phyloP scores from a whole-genome alignment of 2,888 invertebrate genomes.

The Tipula lateralis region DNA sequence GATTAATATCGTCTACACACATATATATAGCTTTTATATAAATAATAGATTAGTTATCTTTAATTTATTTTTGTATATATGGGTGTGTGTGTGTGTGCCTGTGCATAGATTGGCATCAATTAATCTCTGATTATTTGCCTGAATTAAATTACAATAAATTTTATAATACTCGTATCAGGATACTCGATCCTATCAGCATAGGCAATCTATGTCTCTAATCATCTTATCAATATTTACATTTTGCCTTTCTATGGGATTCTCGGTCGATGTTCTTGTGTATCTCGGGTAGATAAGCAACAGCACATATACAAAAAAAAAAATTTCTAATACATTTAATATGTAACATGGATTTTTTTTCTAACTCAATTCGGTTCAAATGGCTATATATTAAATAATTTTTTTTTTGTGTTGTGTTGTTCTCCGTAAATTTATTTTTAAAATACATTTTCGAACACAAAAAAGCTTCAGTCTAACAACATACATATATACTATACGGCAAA shows the following conservation, averaged over 20 bases:
- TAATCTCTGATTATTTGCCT: slow-evolving; percentile 11
- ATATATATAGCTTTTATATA: background rate
- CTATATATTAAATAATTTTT: background rate
- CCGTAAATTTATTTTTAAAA: background rate
- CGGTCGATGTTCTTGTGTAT: background rate
- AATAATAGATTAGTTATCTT: background rate
- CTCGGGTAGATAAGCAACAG: background rate
- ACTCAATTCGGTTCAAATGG: background rate
- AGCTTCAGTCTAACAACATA: background rate
- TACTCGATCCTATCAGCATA: background rate
- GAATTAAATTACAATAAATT: background rate
- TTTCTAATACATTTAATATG: background rate
- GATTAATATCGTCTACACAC: background rate
- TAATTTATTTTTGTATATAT: no score
- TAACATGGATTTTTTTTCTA: background rate
- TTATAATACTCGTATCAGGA: background rate
- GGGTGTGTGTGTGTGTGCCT: background rate
- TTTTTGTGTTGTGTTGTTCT: background rate
- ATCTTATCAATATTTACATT: slow-evolving; percentile 11
- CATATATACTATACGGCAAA: background rate
- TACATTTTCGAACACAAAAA: background rate
- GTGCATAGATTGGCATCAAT: background rate
- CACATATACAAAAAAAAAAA: background rate
- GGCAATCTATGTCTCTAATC: slow-evolving; percentile 5
- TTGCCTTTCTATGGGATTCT: background rate